Evolutionary conservation across 2,797 vertebrate species (phyloP), one percentile per base, ranked within the genome.

Genomic region (Sebastes aleutianus): DNA sequence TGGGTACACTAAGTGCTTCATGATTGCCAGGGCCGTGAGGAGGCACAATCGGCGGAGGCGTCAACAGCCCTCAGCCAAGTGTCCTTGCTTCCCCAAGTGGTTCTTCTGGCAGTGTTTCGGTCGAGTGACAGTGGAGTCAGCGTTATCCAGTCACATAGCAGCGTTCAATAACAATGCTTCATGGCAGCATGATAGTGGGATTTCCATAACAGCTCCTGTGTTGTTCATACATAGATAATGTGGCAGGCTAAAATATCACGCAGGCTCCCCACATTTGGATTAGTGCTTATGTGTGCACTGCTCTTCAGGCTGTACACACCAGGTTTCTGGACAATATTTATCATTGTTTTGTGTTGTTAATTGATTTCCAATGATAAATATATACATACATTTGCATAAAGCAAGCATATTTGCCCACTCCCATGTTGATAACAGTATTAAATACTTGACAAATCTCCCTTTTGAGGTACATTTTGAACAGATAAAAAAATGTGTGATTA

Each of bases 1-100:
- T 83, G 57, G 88, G 87, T 87, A 90, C 88, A 91, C 78, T 83
- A 84, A 92, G 93, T 92, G 88, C 89, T 83, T 76, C 72, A 76
- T 80, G 89, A 91, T 84, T 89, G 89, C 91, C 72, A 78, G 72
- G 83, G 86, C 83, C 81, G 59, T 32, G 83, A 89, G 87, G 91
- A 87, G 80, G 86, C 88, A 84, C 89, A 89, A 84, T 82, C 62
- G 79, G 81, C 56, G 82, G 85, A 87, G 93, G 90, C 89, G 90
- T 92, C 80, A 63, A 69, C 89, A 71, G 87, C 86, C 92, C 85
- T 90, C 80, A 75, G 87, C 86, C 88, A 80, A 90, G 86, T 86
- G 89, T 88, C 88, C 88, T 88, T 53, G 82, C 87, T 81, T 87
- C 86, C 84, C 71, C 54, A 4, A 85, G 85, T 87, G 83, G 27